These are phyloP conservation scores for Alectura lathami DNA, from an alignment of 2,113 vertebrate genomes.

Conservation along the genomic window DNA sequence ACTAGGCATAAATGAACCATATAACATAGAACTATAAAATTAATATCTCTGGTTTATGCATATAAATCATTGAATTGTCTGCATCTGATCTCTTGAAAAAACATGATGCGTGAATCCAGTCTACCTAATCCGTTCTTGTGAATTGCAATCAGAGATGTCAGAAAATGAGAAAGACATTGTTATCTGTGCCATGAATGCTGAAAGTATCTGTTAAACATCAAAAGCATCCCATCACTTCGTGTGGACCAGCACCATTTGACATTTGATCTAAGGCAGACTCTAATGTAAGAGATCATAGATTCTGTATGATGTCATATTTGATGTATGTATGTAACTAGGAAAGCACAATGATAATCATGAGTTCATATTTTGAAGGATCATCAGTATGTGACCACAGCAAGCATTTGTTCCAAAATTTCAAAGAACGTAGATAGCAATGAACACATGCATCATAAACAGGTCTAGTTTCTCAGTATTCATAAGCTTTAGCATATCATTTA, in stretches of 20 bases:
- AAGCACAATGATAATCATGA: background rate
- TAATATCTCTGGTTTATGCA: background rate
- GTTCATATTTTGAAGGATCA: background rate
- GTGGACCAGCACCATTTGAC: background rate
- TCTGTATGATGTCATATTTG: background rate
- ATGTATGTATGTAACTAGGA: background rate
- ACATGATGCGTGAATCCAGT: constrained; percentile 1
- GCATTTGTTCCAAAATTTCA: constrained; percentile 6
- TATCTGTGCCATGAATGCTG: background rate
- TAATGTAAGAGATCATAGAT: background rate
- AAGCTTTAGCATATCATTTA: background rate
- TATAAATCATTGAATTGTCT: background rate
- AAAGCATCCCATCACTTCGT: background rate
- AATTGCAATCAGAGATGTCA: background rate
- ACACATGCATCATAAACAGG: background rate
- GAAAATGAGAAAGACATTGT: background rate
- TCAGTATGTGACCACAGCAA: background rate
- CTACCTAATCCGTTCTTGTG: background rate
- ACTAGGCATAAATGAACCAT: background rate
- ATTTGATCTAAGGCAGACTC: background rate
- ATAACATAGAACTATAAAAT: background rate
- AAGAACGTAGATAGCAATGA: background rate
- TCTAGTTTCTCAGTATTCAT: background rate
- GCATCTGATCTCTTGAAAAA: background rate
- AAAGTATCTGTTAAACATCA: background rate